Evolutionary conservation across 2,888 invertebrate genomes (phyloP).

Genomic region (Ochropacha duplaris): DNA sequence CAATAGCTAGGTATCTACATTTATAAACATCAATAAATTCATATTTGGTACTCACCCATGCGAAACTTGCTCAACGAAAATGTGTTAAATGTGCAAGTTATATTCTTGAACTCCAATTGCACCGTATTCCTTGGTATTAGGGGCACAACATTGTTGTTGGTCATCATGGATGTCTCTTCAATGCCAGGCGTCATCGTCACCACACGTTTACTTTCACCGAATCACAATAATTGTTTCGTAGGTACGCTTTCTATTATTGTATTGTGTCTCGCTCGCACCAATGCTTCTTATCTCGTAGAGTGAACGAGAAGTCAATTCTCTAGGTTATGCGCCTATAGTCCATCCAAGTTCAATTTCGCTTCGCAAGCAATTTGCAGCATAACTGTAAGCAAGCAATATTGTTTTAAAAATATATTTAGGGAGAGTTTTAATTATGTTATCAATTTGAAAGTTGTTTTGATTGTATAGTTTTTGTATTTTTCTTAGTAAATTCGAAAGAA

Average conservation of each 20-base stretch:
- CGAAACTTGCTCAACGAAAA: conserved; percentile 82
- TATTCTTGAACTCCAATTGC: conserved; percentile 86
- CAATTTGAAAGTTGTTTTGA: too few relatives aligned
- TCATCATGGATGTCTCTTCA: conserved; percentile 47
- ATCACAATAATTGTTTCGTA: conserved; percentile 7
- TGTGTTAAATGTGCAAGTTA: conserved; percentile 84
- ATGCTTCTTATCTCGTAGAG: conserved; percentile 5
- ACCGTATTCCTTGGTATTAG: conserved; percentile 83
- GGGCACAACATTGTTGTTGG: conserved; percentile 72
- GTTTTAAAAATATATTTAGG: background rate
- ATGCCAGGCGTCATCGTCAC: conserved; percentile 53
- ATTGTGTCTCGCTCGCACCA: conserved; percentile 17
- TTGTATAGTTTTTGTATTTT: too few relatives aligned
- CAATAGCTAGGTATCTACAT: too few relatives aligned
- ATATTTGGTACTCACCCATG: conserved; percentile 82
- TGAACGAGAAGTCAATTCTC: background rate
- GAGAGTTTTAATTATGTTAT: too few relatives aligned
- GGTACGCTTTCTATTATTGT: conserved; percentile 31
- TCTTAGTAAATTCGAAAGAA: too few relatives aligned
- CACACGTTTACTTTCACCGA: conserved; percentile 28
- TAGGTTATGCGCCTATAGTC: conserved; percentile 4
- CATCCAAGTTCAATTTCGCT: background rate
- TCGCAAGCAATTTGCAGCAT: conserved; percentile 33
- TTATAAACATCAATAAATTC: too few relatives aligned
- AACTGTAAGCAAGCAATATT: conserved; percentile 36